phyloP scores from a whole-genome alignment of 2,888 invertebrate species.

The Meteorus colon region DNA sequence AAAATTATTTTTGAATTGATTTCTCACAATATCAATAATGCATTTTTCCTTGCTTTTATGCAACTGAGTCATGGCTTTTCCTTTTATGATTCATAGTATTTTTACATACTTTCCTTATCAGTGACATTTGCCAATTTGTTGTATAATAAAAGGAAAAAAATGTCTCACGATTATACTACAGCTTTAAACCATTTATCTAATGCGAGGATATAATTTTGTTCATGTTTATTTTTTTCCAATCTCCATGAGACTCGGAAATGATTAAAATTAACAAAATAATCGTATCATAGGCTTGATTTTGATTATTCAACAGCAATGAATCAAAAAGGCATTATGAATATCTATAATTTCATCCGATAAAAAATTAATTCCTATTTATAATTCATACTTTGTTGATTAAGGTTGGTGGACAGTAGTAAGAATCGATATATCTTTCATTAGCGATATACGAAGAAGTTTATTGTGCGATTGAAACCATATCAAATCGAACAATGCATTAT shows the following conservation, averaged over 20 bases:
- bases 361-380: too few species aligned
- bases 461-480: background rate
- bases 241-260: too few species aligned
- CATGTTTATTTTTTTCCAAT: background rate
- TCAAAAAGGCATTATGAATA: too few species aligned
- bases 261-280: too few species aligned
- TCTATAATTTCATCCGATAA: too few species aligned
- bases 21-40: too few species aligned
- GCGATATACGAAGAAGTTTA: background rate
- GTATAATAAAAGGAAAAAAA: background rate
- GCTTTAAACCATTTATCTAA: background rate
- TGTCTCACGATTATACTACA: background rate
- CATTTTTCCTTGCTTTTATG: background rate
- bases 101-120: background rate
- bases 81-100: background rate
- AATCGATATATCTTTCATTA: background rate
- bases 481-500: background rate
- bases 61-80: background rate
- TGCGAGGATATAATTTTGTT: background rate
- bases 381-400: background rate
- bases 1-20: too few species aligned
- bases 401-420: background rate
- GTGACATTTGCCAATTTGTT: background rate
- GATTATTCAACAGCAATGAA: too few species aligned
- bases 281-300: too few species aligned